Percentiles rank a stretch among this genome's conserved stretches.
phyloP scores from a whole-genome alignment of 2,888 invertebrate genomes.

The Meiosimyza platycephala region DNA sequence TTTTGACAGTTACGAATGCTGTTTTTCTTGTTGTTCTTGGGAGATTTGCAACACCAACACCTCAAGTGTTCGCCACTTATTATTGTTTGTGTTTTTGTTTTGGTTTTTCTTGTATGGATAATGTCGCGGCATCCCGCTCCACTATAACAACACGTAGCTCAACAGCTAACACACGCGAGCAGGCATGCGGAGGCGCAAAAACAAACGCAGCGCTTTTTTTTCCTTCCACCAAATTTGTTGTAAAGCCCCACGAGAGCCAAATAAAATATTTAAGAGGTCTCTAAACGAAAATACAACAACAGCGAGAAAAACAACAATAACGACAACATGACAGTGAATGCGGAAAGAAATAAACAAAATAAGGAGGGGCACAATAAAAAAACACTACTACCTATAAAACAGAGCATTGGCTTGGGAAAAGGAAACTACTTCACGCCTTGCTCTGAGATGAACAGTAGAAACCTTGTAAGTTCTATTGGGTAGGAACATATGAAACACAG shows the following conservation, averaged over 20 bases:
- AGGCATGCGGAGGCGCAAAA: conserved; percentile 18
- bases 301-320: background rate
- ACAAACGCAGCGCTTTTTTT: conserved; percentile 43
- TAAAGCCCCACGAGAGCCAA: conserved; percentile 61
- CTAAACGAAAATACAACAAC: conserved; percentile 32
- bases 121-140: conserved; percentile 50
- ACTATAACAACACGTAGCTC: conserved; percentile 42
- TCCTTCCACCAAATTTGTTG: conserved; percentile 45
- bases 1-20: conserved; percentile 29
- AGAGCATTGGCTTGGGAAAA: too few relatives aligned
- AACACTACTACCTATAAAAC: too few relatives aligned
- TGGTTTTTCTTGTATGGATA: conserved; percentile 50
- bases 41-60: conserved; percentile 57
- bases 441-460: too few relatives aligned
- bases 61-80: conserved; percentile 42
- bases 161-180: conserved; percentile 38
- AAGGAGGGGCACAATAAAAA: too few relatives aligned
- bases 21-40: conserved; percentile 45
- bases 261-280: conserved; percentile 64
- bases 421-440: too few relatives aligned
- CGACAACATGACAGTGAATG: background rate
- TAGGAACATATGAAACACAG: too few relatives aligned
- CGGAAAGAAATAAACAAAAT: too few relatives aligned
- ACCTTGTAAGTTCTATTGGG: too few relatives aligned
- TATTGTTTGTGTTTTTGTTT: conserved; percentile 24